Percentiles rank a stretch among this genome's conserved stretches.
These are phyloP conservation scores for Plectrocnemia conspersa DNA, from an alignment of 1,140 invertebrate genomes.

Conservation along the genomic window DNA sequence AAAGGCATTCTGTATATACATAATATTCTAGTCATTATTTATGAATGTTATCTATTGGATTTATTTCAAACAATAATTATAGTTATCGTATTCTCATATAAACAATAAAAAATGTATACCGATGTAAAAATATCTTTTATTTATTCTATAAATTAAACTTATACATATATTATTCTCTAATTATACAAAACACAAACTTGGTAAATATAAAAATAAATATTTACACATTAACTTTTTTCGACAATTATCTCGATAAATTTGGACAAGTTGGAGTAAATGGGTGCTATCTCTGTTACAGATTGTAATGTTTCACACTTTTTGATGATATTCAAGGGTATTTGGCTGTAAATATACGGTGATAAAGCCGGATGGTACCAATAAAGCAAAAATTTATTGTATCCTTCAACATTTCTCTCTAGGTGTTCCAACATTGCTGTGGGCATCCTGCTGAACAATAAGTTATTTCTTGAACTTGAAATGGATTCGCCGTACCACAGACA, in stretches of 20 bases:
- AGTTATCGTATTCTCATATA: background rate
- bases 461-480: slow-evolving; percentile 37
- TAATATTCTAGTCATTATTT: too few species aligned
- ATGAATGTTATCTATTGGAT: too few species aligned
- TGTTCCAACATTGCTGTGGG: slow-evolving; percentile 39
- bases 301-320: background rate
- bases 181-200: slow-evolving; percentile 1
- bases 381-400: slow-evolving; percentile 39
- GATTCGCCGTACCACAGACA: slow-evolving; percentile 41
- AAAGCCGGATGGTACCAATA: slow-evolving; percentile 45
- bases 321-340: slow-evolving; percentile 19
- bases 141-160: background rate
- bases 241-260: slow-evolving; percentile 20
- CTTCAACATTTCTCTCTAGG: slow-evolving; percentile 38
- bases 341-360: slow-evolving; percentile 42
- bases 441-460: slow-evolving; percentile 41
- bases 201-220: background rate
- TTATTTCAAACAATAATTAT: background rate
- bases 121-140: slow-evolving; percentile 1
- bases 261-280: slow-evolving; percentile 19
- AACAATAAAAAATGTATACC: background rate
- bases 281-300: slow-evolving; percentile 13
- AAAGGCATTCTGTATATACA: too few species aligned
- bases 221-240: background rate
- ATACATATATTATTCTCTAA: background rate